Conservation (phyloP, 2,113 vertebrate species). For the Athene cunicularia region DNA sequence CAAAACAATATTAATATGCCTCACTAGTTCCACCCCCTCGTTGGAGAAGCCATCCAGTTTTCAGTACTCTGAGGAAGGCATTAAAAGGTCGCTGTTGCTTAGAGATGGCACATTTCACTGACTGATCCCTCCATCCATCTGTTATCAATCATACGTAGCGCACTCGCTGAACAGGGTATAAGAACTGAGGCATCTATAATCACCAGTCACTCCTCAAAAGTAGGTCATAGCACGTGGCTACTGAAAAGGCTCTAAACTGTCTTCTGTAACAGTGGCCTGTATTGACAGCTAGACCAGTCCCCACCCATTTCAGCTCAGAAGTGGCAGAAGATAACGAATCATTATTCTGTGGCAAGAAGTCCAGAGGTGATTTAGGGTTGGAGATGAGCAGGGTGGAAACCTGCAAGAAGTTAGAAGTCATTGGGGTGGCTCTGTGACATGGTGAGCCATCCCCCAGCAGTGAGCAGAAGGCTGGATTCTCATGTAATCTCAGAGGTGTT, state of each 20-base stretch:
- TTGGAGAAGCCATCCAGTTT: not conserved
- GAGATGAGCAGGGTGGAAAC: not conserved
- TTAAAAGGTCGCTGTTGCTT: slow-evolving; percentile 17
- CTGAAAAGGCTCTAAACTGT: not conserved
- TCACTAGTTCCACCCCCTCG: slow-evolving; percentile 1
- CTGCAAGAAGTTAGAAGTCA: not conserved
- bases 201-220: not conserved
- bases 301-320: not conserved
- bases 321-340: not conserved
- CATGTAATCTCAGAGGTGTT: not conserved
- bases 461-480: not conserved
- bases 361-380: not conserved
- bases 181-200: not conserved
- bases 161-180: not conserved
- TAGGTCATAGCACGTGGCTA: not conserved
- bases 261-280: not conserved
- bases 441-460: not conserved
- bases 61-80: not conserved
- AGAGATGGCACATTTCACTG: slow-evolving; percentile 41
- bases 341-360: not conserved
- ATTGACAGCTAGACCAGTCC: not conserved
- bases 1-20: slow-evolving; percentile 26
- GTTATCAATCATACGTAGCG: not conserved
- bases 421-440: accelerated
- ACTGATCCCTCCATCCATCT: slow-evolving; percentile 47